A percentile compares a stretch with the other conserved stretches of the same genome.
Conservation (phyloP, 2,113 vertebrate species). For the Anseranas semipalmata region DNA sequence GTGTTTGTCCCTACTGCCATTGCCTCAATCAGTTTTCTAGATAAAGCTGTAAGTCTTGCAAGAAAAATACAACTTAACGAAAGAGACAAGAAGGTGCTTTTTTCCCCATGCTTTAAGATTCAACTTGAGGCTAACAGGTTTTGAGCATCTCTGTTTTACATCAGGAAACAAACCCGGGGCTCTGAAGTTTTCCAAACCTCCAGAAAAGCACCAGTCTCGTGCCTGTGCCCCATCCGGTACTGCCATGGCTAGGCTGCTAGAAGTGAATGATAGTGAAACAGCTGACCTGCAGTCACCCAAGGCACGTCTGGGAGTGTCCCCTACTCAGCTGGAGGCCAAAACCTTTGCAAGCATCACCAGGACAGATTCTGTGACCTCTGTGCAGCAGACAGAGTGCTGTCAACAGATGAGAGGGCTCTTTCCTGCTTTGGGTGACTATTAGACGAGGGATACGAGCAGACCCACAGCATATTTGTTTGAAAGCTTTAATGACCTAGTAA, state of each 20-base stretch:
- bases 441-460: neutral
- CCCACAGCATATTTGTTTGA: neutral
- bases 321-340: neutral
- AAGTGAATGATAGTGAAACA: neutral
- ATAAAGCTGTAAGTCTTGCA: neutral
- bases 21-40: neutral
- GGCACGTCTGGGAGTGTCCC: fast-evolving
- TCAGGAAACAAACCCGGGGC: neutral
- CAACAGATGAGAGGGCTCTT: neutral
- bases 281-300: neutral
- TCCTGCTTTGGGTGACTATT: neutral
- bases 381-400: neutral
- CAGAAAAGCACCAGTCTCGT: fast-evolving
- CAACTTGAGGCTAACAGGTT: neutral
- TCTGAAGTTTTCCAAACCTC: neutral
- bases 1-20: neutral
- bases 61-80: neutral
- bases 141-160: neutral
- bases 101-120: neutral
- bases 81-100: neutral
- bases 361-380: neutral
- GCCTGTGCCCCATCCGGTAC: fast-evolving
- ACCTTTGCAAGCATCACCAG: neutral
- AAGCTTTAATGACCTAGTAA: neutral
- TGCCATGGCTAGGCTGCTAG: neutral